Conservation (phyloP, 2,888 invertebrate species). For the Lasioglossum zephyrum region DNA sequence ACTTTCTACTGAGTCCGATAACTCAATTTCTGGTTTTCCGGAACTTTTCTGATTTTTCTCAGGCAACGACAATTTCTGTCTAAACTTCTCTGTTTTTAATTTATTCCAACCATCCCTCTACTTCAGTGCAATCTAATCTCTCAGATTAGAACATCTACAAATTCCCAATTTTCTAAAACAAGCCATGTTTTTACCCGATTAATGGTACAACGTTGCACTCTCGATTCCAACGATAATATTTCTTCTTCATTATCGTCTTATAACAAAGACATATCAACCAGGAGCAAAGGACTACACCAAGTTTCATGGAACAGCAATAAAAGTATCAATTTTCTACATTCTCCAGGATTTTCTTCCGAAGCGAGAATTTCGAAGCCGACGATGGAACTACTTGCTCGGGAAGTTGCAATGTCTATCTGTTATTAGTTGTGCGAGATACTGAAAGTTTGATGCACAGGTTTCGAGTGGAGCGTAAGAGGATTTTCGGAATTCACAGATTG, state of each 20-base stretch:
- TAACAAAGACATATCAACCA: neutral
- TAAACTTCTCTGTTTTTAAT: neutral
- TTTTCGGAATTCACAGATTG: neutral
- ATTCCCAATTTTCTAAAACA: neutral
- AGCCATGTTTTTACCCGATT: neutral
- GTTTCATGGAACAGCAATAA: neutral
- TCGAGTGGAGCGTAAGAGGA: neutral
- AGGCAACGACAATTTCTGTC: neutral
- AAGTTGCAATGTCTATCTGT: conserved; percentile 3
- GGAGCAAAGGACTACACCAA: neutral
- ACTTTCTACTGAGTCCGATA: neutral
- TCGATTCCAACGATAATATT: neutral
- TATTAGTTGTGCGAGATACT: conserved; percentile 22
- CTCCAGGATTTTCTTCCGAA: neutral
- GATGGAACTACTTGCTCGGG: neutral
- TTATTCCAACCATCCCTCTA: neutral
- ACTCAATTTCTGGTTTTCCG: neutral
- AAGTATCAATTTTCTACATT: neutral
- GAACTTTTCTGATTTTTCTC: neutral
- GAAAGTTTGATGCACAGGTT: neutral
- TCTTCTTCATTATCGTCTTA: neutral
- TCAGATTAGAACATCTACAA: neutral
- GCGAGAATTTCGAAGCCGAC: neutral
- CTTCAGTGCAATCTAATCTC: neutral
- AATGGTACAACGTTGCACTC: neutral